Base-by-base conservation (phyloP, 1,140 invertebrate genomes). In the Nasonia giraulti region DNA sequence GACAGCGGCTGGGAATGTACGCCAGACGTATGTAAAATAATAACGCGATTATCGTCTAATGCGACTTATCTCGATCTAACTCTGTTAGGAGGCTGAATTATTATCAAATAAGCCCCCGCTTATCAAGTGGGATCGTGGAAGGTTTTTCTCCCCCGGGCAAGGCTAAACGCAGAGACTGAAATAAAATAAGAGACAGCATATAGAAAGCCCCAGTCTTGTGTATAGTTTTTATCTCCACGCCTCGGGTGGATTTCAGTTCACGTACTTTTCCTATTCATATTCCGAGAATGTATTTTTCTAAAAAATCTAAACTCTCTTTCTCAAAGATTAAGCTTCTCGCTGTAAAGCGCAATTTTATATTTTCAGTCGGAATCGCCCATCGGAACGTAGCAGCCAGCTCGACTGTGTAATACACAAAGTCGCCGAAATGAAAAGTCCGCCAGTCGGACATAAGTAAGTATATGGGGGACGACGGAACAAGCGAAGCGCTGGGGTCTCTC, bases 191-290 rank as follows among this genome's bases (percentile, higher is more conserved):
- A 78, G 44, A 27, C 3, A 77, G 33, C 69, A 77, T 27, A 40
- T 27, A 40, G 47, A 78, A 55, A 79, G 12, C 40, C 50, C 55
- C 17, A 17, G 17, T 62, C 4, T 44, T 44, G 31, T 33, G 77
- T 33, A 37, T 77, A n/a, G 37, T 76, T 83, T 82, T 69, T 83
- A 84, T 84, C 82, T 79, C 82, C n/a, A 79, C 76, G 82, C 75
- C 76, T 31, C 11, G 76, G 66, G 69, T 66, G 62, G 55, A 76
- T 66, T 82, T 50, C 73, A 75, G 31, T 82, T 33, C 44, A 47
- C 71, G 55, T 66, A 20, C 55, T 62, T 62, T 62, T 62, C 55
- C 55, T 62, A 62, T 62, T 62, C 55, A n/a, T 62, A 62, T 62
- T 62, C 55, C 55, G 55, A 62, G n/a, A 62, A 62, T 62, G 17